A percentile compares a stretch with the other conserved stretches of the same genome.
These are phyloP conservation scores for Ia io DNA, from an alignment of 2,113 vertebrate genomes.

Conservation along the genomic window DNA sequence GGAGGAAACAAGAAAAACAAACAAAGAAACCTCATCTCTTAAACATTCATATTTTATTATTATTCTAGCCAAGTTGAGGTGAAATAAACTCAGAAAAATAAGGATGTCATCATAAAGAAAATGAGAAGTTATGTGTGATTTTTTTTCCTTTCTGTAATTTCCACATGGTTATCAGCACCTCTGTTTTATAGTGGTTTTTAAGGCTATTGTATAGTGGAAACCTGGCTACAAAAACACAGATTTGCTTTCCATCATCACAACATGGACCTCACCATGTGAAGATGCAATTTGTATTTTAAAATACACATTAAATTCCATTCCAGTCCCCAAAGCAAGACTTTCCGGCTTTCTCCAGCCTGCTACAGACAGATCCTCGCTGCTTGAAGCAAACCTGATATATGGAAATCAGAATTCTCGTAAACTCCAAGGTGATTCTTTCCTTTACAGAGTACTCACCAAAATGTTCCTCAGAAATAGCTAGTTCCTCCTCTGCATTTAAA, in stretches of 20 bases:
- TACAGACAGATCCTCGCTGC: slow-evolving; percentile 64
- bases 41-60: slow-evolving; percentile 63
- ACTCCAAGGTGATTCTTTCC: slow-evolving; percentile 70
- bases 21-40: not conserved
- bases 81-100: slow-evolving; percentile 60
- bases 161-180: slow-evolving; percentile 20
- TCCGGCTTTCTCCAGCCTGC: slow-evolving; percentile 35
- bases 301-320: slow-evolving; percentile 67
- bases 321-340: slow-evolving; percentile 35
- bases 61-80: slow-evolving; percentile 75
- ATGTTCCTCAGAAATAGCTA: slow-evolving; percentile 62
- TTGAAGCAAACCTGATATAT: slow-evolving; percentile 68
- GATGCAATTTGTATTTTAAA: slow-evolving; percentile 67
- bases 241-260: slow-evolving; percentile 59
- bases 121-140: slow-evolving; percentile 73
- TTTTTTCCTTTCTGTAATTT: slow-evolving; percentile 59
- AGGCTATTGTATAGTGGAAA: slow-evolving; percentile 63
- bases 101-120: slow-evolving; percentile 69
- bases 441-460: slow-evolving; percentile 66
- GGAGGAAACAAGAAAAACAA: not conserved
- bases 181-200: slow-evolving; percentile 61
- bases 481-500: slow-evolving; percentile 64
- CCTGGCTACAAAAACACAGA: slow-evolving; percentile 64
- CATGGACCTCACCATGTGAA: slow-evolving; percentile 61
- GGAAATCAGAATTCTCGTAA: slow-evolving; percentile 73